Base-by-base conservation (phyloP, 2,888 invertebrate genomes). In the Eupithecia exiguata region DNA sequence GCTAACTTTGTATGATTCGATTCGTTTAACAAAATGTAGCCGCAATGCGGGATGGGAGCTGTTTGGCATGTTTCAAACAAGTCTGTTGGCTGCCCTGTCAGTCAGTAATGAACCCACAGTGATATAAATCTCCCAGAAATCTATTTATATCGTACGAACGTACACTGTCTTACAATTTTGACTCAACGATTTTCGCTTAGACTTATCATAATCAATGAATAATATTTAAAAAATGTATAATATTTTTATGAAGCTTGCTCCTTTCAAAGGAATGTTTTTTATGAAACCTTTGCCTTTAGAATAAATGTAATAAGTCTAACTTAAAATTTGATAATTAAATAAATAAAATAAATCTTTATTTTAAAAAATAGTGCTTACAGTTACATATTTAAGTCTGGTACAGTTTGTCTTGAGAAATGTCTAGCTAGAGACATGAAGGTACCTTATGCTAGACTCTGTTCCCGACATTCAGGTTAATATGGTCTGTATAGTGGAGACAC, bases 1-100 rank as follows among this genome's bases (percentile, higher is more conserved):
- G 36, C 14, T 36, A 38, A 65, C 63, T 65, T 63, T 65, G 38
- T 36, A 18, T 18, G 30, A 18, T 35, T 35, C 3, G 35, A 18
- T 62, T n/a, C n/a, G n/a, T n/a, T 18, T n/a, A 38, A 38, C 36
- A 38, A n/a, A 40, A 25, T 21, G 38, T 43, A 40, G 40, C 21
- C 66, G 66, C 66, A 66, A 25, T 66, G 66, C 40, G 66, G 25
- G 40, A n/a, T n/a, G 5, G 49, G 10, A 36, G 40, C 40, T 5
- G 35, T 21, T n/a, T 65, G 38, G 66, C 40, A 66, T n/a, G 40
- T 66, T 40, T 36, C 66, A 66, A 40, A 66, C 18, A 14, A 14
- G 40, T 66, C 21, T 40, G 40, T 14, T 65, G 38, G 40, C 25
- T 66, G 63, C 10, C 30, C 9, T 38, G 40, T 38, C 65, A 12